Evolutionary conservation across 2,888 invertebrate species (phyloP), one percentile per base, ranked within the genome.

Genomic region (Phortica okadai): DNA sequence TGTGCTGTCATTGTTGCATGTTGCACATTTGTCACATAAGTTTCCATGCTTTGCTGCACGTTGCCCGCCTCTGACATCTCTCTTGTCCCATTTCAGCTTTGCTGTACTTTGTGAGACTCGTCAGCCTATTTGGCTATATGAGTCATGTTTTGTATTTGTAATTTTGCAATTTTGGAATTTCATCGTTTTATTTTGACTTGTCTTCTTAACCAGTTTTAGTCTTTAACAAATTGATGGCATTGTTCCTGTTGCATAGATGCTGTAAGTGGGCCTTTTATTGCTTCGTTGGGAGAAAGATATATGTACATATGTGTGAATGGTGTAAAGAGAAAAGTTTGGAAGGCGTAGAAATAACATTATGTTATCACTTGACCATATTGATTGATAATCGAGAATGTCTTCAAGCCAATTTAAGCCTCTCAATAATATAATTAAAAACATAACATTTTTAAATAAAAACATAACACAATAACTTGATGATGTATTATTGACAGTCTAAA

Each of bases 1-100:
- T n/a, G 45, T 6, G 33, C 41, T 72, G 70, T 72, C 70, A 72
- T 72, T 72, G 70, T 72, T 72, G 70, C 70, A 72, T 72, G 70
- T 56, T 25, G 25, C 25, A 54, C 70, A 72, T 72, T 72, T 72
- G 70, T 72, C 70, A 72, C 54, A 72, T 33, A 56, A n/a, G 70
- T 33, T 21, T 6, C 25, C 70, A 7, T 59, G 10, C 7, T 6
- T 59, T n/a, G 59, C 6, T 59, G 59, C 10, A 54, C 10, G 45
- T 69, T 69, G 70, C 70, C 69, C 69, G n/a, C 62, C 33, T 10
- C 25, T 62, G 25, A 6, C 4, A 8, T 44, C 41, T 33, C 54
- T 25, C 54, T 70, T 42, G 70, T n/a, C 10, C 50, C n/a, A 8
- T 10, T 69, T 69, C 6, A 16, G n/a, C 5, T 50, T 70, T 14